Conservation (phyloP, 2,888 invertebrate species). For the Podotricha telesiphe region DNA sequence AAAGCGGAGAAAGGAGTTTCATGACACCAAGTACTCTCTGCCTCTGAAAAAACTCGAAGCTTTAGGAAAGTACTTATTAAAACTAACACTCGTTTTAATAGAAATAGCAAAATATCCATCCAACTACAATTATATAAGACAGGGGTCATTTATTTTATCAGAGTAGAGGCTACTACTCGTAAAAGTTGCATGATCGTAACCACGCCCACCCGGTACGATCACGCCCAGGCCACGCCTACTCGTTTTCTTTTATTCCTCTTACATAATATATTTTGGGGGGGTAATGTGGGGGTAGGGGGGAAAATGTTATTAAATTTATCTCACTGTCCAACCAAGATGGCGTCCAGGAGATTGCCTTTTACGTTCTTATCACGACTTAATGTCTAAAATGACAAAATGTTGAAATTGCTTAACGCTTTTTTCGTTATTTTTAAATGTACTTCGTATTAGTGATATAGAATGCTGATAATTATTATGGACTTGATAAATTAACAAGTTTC, state of each 20-base stretch:
- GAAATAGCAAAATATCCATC: neutral
- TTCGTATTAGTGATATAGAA: neutral
- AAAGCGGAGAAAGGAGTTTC: no score
- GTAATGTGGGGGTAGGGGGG: conserved; percentile 70
- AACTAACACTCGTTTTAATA: neutral
- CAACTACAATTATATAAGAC: conserved; percentile 30
- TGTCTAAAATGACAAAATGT: neutral
- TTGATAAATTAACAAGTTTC: neutral
- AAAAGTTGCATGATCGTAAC: conserved; percentile 35
- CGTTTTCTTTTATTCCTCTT: conserved; percentile 47
- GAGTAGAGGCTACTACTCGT: conserved; percentile 21
- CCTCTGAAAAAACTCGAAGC: no score
- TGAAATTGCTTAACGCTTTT: neutral
- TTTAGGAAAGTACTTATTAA: neutral
- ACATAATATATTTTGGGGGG: conserved; percentile 58
- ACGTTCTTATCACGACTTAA: conserved; percentile 20
- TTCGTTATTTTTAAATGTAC: neutral
- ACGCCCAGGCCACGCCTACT: conserved; percentile 47
- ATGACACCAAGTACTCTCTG: no score
- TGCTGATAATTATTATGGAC: neutral
- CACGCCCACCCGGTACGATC: conserved; percentile 44
- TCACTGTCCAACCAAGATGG: conserved; percentile 50
- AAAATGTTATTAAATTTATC: conserved; percentile 76
- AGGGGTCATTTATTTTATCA: conserved; percentile 43
- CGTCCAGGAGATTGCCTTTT: conserved; percentile 36